Conservation (phyloP, 2,113 vertebrate species). For the Rhynchopsitta pachyrhyncha region DNA sequence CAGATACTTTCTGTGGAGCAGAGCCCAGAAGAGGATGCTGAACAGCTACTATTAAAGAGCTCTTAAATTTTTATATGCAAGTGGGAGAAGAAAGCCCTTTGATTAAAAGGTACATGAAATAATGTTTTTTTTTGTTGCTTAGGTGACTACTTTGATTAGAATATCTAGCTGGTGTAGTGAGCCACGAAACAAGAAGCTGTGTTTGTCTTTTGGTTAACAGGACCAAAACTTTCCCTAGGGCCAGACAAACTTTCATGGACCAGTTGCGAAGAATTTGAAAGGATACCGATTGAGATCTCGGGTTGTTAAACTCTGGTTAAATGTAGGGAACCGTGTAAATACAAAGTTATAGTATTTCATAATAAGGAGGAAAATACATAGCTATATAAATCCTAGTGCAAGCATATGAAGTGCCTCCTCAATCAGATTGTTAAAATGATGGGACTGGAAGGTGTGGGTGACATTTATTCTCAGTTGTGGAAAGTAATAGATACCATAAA, state of each 20-base stretch:
- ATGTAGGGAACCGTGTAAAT: background rate
- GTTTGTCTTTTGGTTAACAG: background rate
- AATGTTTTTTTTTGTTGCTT: background rate
- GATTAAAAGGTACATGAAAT: background rate
- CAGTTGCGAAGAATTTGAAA: background rate
- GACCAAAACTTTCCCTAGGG: background rate
- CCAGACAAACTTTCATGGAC: background rate
- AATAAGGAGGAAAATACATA: background rate
- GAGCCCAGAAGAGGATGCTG: constrained; percentile 62
- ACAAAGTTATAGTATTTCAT: background rate
- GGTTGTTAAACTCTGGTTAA: background rate
- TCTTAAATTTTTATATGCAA: background rate
- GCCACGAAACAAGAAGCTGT: background rate
- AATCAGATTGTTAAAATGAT: background rate
- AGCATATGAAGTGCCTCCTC: constrained; percentile 12
- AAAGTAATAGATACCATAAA: background rate
- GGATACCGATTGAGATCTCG: background rate
- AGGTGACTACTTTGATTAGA: background rate
- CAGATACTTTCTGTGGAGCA: constrained; percentile 48
- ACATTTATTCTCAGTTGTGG: background rate
- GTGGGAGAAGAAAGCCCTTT: background rate
- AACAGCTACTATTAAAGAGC: background rate
- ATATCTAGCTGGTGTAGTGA: background rate
- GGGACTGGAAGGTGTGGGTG: background rate
- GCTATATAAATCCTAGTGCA: background rate